These are phyloP conservation scores for Piliocolobus tephrosceles DNA, from an alignment of 2,113 vertebrate species.

Conservation along the genomic window DNA sequence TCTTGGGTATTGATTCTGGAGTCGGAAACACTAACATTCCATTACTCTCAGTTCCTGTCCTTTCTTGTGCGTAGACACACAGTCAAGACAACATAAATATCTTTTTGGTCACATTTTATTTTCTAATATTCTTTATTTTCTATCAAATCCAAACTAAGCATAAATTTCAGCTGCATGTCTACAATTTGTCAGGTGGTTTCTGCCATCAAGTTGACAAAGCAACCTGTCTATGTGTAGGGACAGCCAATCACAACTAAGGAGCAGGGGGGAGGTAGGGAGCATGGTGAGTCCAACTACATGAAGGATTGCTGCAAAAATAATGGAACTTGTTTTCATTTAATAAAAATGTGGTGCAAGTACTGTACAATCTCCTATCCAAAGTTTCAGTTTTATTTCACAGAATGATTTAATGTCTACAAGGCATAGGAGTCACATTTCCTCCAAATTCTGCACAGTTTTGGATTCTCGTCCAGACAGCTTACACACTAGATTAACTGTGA, in stretches of 20 bases:
- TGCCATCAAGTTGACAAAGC: neutral
- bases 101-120: conserved; percentile 1
- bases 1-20: neutral
- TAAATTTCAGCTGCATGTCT: neutral
- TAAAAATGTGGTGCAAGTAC: neutral
- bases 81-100: conserved; percentile 11
- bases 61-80: neutral
- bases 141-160: conserved; percentile 30
- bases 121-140: conserved; percentile 43
- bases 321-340: neutral
- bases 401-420: neutral
- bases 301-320: conserved; percentile 18
- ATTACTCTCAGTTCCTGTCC: neutral
- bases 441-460: neutral
- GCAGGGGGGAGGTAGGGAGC: neutral
- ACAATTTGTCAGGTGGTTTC: conserved; percentile 25
- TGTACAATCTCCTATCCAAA: neutral
- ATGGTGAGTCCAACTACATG: neutral
- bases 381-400: neutral
- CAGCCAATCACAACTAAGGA: neutral
- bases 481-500: neutral
- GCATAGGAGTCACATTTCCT: neutral
- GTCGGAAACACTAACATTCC: neutral
- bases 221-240: neutral
- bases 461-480: conserved; percentile 39